Base-by-base conservation (phyloP, 2,797 vertebrate genomes). In the Hirundo rustica region DNA sequence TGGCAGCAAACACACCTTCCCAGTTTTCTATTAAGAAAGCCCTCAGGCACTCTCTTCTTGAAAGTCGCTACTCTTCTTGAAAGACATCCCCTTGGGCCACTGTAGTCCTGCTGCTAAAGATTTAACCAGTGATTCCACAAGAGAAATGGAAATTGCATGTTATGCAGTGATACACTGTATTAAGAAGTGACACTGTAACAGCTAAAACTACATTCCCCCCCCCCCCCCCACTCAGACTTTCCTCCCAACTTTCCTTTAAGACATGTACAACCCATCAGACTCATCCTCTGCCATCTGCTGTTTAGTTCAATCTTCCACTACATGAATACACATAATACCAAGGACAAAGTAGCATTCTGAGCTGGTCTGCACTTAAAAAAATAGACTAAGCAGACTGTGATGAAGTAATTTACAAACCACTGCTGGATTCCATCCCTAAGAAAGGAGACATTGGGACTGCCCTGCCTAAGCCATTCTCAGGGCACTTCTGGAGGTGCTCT, bases 21-120 rank as follows among this genome's bases (percentile, higher is more conserved):
- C 88, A 93, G 82, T 84, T 93, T 92, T 67, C 88, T 95, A 55
- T 96, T 93, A 93, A 90, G 85, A 95, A 93, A 93, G 71, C 74
- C 61, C 92, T 93, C 60, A 79, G 79, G 72, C 66, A 73, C 64
- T 92, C 45, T 57, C 67, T 71, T 82, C 64, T 95, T n/a, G n/a
- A n/a, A n/a, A n/a, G n/a, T n/a, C n/a, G n/a, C n/a, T 71, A 91
- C 85, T 95, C 89, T 81, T 91, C 85, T 79, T 86, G 88, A 96
- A 95, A 96, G 91, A 88, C 62, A 94, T 47, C 60, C 79, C 96
- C 92, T 84, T 60, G 92, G 92, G 89, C 91, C 70, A 74, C 73
- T n/a, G 54, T 2, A 75, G 91, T 36, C 86, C 79, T 75, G 38
- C 2, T 86, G 57, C 76, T 96, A 90, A 92, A 96, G 93, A 91